Evolutionary conservation across 1,140 invertebrate species (phyloP).

Genomic region (Streblospio benedicti): DNA sequence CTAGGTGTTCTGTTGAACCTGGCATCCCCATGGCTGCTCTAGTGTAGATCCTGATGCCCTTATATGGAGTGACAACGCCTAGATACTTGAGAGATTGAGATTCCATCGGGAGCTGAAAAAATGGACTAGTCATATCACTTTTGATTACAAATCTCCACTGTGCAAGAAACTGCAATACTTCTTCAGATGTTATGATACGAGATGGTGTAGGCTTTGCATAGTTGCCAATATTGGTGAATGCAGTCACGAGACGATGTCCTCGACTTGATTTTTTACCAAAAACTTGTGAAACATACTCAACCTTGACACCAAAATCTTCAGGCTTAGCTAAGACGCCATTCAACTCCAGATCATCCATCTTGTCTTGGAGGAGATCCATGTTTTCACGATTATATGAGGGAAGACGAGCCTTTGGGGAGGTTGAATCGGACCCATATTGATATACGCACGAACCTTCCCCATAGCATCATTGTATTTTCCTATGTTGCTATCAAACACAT

Average conservation of each 20-base stretch:
- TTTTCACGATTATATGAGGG: constrained; percentile 18
- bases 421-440: constrained; percentile 2
- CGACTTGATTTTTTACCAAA: constrained; percentile 19
- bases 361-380: constrained; percentile 10
- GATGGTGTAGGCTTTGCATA: constrained; percentile 17
- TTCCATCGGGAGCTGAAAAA: constrained; percentile 13
- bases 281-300: constrained; percentile 17
- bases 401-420: constrained; percentile 6
- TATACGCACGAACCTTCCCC: not conserved
- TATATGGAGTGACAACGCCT: constrained; percentile 14
- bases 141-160: constrained; percentile 7
- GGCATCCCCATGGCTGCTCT: constrained; percentile 14
- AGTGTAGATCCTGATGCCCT: constrained; percentile 18
- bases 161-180: too few species aligned
- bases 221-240: constrained; percentile 17
- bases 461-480: not conserved
- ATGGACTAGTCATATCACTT: too few species aligned
- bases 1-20: not conserved
- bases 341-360: constrained; percentile 18
- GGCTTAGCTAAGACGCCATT: constrained; percentile 17
- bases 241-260: constrained; percentile 16
- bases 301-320: constrained; percentile 14
- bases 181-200: too few species aligned
- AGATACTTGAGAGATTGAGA: constrained; percentile 22
- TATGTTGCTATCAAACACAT: not conserved